Evolutionary conservation across 2,888 invertebrate genomes (phyloP), one percentile per base, ranked within the genome.

Genomic region (Hermaeophaga mercurialis): DNA sequence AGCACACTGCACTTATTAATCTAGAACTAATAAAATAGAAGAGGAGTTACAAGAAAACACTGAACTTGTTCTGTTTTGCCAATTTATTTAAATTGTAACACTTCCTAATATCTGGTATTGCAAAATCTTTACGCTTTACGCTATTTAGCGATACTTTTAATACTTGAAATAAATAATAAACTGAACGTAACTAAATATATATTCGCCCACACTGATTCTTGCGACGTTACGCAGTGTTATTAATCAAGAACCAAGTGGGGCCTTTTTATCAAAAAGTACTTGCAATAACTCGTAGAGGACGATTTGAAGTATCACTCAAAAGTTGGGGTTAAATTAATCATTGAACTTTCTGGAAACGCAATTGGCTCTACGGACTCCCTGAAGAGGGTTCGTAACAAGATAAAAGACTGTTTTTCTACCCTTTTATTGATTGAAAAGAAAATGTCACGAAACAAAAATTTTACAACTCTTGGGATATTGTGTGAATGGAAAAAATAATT

Each of bases 251-350:
- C 33, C 49, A 53, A 50, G 46, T 50, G 11, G 43, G 43, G 34
- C 39, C 28, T 31, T 50, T 56, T 52, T 56, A 48, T 43, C 22
- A 33, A 8, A 47, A 52, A 26, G 52, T 36, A 34, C 33, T 49
- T 28, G 38, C 26, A 36, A 45, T 36, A 31, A 49, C 41, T 50
- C 15, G 47, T 36, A 39, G 47, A 45, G 39, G 43, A 43, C 22
- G 22, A 33, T 33, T 50, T 44, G 24, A 18, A 36, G 56, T 44
- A 50, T 38, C 43, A 28, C 36, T 44, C 36, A 38, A 49, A 48
- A 48, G 33, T 31, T 48, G 9, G 19, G 52, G 45, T 28, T 36
- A 53, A 58, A 54, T 50, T 50, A 56, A 56, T 56, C 39, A 41
- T 33, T 33, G 33, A 50, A 56, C 33, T 56, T 46, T 18, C 36